phyloP scores from a whole-genome alignment of 2,888 invertebrate species.

The Lasioglossum lativentre region DNA sequence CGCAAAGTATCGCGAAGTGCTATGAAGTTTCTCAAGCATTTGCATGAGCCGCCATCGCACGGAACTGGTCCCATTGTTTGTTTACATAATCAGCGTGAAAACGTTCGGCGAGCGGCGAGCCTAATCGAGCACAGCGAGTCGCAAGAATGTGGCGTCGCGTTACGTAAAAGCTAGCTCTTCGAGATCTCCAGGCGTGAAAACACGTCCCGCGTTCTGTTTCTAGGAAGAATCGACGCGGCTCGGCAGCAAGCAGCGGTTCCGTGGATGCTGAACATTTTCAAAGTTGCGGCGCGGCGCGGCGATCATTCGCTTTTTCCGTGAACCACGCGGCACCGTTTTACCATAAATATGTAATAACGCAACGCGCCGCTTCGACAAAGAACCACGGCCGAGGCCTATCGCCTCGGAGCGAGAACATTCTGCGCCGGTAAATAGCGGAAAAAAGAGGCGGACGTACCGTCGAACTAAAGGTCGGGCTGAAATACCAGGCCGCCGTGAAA shows the following conservation, averaged over 20 bases:
- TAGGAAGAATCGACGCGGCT: conserved; percentile 49
- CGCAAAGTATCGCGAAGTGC: not conserved
- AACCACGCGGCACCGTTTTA: conserved; percentile 43
- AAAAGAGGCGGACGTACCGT: conserved; percentile 24
- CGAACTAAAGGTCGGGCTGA: conserved; percentile 37
- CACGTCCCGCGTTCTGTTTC: conserved; percentile 56
- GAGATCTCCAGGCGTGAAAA: conserved; percentile 65
- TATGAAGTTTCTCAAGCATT: not conserved
- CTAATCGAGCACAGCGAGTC: conserved; percentile 33
- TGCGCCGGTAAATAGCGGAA: conserved; percentile 30
- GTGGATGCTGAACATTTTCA: conserved; percentile 47
- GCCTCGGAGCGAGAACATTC: conserved; percentile 25
- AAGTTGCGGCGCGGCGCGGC: conserved; percentile 40
- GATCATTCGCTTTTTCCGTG: conserved; percentile 57
- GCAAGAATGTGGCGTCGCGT: conserved; percentile 61
- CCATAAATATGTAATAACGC: conserved; percentile 51
- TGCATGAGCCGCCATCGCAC: not conserved
- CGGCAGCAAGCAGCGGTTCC: conserved; percentile 26
- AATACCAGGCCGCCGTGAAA: conserved; percentile 28
- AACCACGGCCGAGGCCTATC: conserved; percentile 19
- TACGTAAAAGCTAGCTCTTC: conserved; percentile 62
- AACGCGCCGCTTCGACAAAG: conserved; percentile 1
- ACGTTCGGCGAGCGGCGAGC: conserved; percentile 17
- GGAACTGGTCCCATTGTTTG: conserved; percentile 24
- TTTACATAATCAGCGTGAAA: conserved; percentile 38